Evolutionary conservation across 2,797 vertebrate genomes (phyloP).

Genomic region (Artibeus lituratus): DNA sequence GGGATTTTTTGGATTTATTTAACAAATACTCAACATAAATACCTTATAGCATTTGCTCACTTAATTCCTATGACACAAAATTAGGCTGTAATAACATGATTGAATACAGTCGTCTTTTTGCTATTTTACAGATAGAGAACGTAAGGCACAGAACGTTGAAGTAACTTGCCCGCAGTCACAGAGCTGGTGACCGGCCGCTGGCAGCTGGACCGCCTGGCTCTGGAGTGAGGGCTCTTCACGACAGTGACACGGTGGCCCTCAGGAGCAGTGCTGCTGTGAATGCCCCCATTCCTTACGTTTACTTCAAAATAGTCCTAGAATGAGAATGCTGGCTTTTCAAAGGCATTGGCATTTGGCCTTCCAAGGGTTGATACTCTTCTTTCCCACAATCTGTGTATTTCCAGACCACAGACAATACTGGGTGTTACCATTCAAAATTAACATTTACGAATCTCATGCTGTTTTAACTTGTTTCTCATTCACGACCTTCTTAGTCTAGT

Average conservation of each 20-base stretch:
- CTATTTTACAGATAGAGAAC: neutral
- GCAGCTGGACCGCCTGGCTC: neutral
- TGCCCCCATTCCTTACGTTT: neutral
- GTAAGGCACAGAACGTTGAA: neutral
- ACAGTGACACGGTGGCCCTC: neutral
- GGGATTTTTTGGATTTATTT: neutral
- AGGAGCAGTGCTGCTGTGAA: neutral
- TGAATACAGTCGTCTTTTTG: neutral
- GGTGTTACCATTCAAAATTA: neutral
- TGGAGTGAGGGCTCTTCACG: neutral
- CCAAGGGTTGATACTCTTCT: neutral
- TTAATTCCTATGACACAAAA: conserved; percentile 8
- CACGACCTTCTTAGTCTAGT: neutral
- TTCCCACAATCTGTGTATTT: neutral
- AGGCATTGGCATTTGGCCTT: neutral
- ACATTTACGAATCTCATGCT: neutral
- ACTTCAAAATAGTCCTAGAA: neutral
- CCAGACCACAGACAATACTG: neutral
- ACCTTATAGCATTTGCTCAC: neutral
- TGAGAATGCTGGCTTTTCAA: neutral
- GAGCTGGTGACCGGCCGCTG: neutral
- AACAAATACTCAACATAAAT: neutral
- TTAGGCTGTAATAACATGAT: neutral
- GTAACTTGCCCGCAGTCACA: neutral
- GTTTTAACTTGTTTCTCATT: conserved; percentile 14